Base-by-base conservation (phyloP, 1,140 invertebrate species). In the Phocides pigmalion region DNA sequence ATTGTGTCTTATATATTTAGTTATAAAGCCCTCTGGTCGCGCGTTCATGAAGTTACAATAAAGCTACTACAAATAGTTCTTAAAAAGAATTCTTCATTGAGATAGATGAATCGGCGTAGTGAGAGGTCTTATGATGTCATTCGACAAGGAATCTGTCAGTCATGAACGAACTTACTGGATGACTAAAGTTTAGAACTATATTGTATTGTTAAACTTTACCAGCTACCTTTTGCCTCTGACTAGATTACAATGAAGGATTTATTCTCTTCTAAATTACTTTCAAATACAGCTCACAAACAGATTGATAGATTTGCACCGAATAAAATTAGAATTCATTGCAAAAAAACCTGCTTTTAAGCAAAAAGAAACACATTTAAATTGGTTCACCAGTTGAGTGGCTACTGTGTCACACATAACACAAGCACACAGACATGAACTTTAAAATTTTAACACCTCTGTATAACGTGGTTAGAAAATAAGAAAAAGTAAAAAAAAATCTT, bases 111-210 rank as follows among this genome's bases (percentile, higher is more conserved):
- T 15, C 8, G 49, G 49, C 49, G 25, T 50, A 51, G 49, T 51
- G 49, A 51, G 49, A 51, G 49, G 49, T 16, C 15, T 16, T 51
- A 51, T 51, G 49, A 51, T 51, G 49, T 50, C 47, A 50, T 50
- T 50, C 28, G 25, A 32, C 46, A 50, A 50, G 19, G 46, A 50
- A 50, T 50, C 25, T 50, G 25, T 35, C 15, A 50, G 28, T 50
- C 47, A 35, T 50, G 47, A 50, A 50, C 47, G 47, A 50, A 50
- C 16, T 50, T 35, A 46, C 20, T 46, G 19, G 47, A 32, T 50
- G 14, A 16, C 25, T 50, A 15, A 49, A 50, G 35, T 39, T 39
- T 5, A 16, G 47, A 6, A n/a, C 20, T n/a, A 14, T n/a, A n/a
- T 47, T 47, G 22, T 49, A 49, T 28, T 49, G 19, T 49, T 28